Conservation (phyloP, 1,140 invertebrate species). For the Zophobas morio region DNA sequence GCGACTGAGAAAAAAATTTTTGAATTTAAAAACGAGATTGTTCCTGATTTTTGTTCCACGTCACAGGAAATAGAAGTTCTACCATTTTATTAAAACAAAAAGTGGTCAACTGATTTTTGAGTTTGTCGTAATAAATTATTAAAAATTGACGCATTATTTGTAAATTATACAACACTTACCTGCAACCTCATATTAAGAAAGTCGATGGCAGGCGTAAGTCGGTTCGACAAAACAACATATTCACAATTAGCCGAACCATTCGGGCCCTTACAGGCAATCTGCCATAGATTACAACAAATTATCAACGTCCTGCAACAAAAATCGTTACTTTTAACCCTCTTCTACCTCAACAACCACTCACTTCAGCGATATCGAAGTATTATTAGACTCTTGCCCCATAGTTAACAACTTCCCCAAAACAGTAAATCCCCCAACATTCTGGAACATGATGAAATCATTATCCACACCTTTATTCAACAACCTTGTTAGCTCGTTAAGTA, state of each 20-base stretch:
- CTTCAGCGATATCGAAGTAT: slow-evolving; percentile 72
- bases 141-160: no score
- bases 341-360: slow-evolving; percentile 64
- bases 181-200: slow-evolving; percentile 77
- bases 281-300: slow-evolving; percentile 75
- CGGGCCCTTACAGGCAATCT: slow-evolving; percentile 71
- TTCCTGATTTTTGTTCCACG: no score
- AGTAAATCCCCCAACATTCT: slow-evolving; percentile 63
- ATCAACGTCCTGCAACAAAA: slow-evolving; percentile 73
- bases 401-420: slow-evolving; percentile 64
- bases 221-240: slow-evolving; percentile 80
- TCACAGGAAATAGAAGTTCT: no score
- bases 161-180: slow-evolving; percentile 69
- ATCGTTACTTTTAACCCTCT: slow-evolving; percentile 7
- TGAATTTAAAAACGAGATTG: no score
- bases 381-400: slow-evolving; percentile 60
- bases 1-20: no score
- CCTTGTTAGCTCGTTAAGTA: slow-evolving; percentile 63
- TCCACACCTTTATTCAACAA: slow-evolving; percentile 61
- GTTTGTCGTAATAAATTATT: no score
- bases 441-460: slow-evolving; percentile 64
- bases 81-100: no score
- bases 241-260: slow-evolving; percentile 74
- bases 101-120: no score
- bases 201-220: slow-evolving; percentile 78